Percentiles rank a stretch among this genome's conserved stretches.
Evolutionary conservation across 2,113 vertebrate genomes (phyloP).

Genomic region (Antidorcas marsupialis): DNA sequence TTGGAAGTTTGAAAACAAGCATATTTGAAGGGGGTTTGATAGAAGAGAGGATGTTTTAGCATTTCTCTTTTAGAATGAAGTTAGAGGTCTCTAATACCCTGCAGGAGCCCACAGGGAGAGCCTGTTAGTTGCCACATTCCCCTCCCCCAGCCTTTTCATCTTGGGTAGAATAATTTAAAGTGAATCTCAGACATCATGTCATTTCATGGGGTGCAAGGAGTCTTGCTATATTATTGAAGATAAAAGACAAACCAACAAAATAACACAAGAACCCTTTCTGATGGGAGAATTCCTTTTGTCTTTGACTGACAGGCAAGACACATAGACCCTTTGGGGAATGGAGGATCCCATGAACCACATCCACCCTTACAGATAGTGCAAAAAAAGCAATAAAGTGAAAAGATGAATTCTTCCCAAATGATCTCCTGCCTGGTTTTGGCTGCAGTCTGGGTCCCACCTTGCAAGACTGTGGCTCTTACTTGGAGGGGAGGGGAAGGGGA

Average conservation of each 20-base stretch:
- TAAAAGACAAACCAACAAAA: background rate
- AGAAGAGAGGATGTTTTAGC: background rate
- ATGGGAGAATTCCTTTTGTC: background rate
- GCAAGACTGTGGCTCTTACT: background rate
- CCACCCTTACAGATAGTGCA: background rate
- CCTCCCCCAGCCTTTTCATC: background rate
- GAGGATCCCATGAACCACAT: background rate
- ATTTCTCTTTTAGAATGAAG: background rate
- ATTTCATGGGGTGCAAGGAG: background rate
- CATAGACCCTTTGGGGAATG: background rate
- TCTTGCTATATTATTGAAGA: background rate
- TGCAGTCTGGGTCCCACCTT: background rate
- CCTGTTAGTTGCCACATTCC: background rate
- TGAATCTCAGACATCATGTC: background rate
- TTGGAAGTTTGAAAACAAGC: background rate
- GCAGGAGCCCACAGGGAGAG: background rate
- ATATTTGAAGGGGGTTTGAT: background rate
- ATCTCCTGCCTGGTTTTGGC: background rate
- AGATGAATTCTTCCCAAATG: background rate
- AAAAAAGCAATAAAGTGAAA: background rate
- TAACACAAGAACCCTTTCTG: background rate
- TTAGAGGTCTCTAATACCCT: background rate
- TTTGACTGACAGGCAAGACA: constrained; percentile 18
- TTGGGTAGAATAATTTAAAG: background rate
- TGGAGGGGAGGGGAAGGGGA: background rate